A percentile compares a stretch with the other conserved stretches of the same genome.
Conservation (phyloP, 2,888 invertebrate species). For the Troglohyphantes excavatus region DNA sequence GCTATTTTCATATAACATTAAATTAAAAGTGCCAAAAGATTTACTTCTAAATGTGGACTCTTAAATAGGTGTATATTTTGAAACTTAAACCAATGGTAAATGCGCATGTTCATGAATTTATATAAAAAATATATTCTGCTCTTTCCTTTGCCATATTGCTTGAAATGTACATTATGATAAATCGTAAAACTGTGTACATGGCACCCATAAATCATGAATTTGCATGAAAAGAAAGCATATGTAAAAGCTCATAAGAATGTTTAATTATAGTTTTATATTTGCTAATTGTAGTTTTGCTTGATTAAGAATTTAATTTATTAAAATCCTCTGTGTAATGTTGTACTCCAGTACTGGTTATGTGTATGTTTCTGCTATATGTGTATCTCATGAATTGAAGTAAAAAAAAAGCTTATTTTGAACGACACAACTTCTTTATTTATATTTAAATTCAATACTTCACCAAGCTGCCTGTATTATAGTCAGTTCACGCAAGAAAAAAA, state of each 20-base stretch:
- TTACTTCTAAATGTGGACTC: conserved; percentile 3
- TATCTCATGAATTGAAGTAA: neutral
- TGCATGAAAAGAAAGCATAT: neutral
- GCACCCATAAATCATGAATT: neutral
- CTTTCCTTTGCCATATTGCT: no score
- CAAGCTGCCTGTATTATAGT: conserved; percentile 75
- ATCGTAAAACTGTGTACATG: neutral
- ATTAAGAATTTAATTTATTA: no score
- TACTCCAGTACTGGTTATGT: neutral
- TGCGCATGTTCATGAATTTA: neutral
- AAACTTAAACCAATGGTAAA: neutral
- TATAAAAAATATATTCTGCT: no score
- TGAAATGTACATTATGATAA: neutral
- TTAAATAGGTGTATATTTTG: neutral
- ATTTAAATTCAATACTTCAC: conserved; percentile 62
- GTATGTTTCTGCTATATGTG: neutral
- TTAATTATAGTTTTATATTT: neutral
- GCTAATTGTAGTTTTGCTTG: neutral
- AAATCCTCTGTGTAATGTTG: neutral
- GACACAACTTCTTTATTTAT: conserved; percentile 13
- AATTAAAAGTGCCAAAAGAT: conserved; percentile 1
- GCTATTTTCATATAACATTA: neutral
- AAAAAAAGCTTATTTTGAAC: conserved; percentile 52
- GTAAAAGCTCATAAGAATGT: neutral
- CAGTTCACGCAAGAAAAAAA: conserved; percentile 46